These are phyloP conservation scores for Vipera latastei DNA, from an alignment of 2,797 vertebrate genomes.

Conservation along the genomic window DNA sequence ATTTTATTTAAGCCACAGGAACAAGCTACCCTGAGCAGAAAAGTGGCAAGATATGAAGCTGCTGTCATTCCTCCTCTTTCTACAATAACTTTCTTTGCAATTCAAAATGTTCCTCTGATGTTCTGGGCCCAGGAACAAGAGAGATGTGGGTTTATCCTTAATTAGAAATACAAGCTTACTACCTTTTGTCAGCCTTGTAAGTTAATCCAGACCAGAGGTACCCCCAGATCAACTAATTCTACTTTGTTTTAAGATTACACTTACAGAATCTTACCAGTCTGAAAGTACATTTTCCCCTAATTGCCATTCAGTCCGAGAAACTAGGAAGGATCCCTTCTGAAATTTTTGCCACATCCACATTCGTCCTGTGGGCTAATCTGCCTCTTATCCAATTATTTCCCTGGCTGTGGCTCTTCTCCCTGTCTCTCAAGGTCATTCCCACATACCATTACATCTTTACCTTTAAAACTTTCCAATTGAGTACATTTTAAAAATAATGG, in stretches of 20 bases:
- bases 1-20: neutral
- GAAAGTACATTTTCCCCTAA: neutral
- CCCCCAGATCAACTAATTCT: neutral
- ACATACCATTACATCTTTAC: neutral
- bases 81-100: neutral
- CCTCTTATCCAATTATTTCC: neutral
- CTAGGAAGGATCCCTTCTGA: neutral
- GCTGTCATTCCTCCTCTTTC: neutral
- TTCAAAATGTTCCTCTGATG: neutral
- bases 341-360: neutral
- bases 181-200: neutral
- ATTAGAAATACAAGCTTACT: neutral
- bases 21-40: neutral
- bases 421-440: neutral
- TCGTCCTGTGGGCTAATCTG: neutral
- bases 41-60: neutral
- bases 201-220: neutral
- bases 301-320: neutral
- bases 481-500: neutral
- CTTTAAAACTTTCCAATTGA: neutral
- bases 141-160: neutral
- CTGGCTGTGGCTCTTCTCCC: neutral
- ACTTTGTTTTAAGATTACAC: neutral
- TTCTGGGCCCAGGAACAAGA: neutral
- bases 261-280: neutral